A percentile compares a stretch with the other conserved stretches of the same genome.
Conservation (phyloP, 2,888 invertebrate species). For the Stegophylla sp. region DNA sequence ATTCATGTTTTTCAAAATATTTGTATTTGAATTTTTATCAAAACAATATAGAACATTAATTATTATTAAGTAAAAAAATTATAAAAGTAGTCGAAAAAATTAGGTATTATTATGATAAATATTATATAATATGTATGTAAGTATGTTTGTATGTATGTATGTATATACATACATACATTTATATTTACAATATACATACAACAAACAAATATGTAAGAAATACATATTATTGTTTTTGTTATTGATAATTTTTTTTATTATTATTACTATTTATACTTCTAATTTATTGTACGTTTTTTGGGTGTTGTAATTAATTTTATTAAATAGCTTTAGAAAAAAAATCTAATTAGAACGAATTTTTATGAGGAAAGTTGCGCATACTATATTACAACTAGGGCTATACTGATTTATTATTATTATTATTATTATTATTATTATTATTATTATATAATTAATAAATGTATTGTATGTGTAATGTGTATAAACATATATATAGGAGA, state of each 20-base stretch:
- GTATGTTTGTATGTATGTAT: too few relatives aligned
- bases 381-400: slow-evolving; percentile 16
- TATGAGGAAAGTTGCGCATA: slow-evolving; percentile 21
- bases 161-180: not conserved
- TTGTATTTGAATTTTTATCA: slow-evolving; percentile 48
- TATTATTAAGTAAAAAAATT: slow-evolving; percentile 15
- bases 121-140: not conserved
- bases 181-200: not conserved
- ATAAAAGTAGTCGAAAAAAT: slow-evolving; percentile 28
- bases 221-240: slow-evolving; percentile 50
- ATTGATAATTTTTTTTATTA: slow-evolving; percentile 47
- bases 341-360: slow-evolving; percentile 16
- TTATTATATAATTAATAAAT: slow-evolving; percentile 33
- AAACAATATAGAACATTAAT: slow-evolving; percentile 14
- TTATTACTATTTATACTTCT: slow-evolving; percentile 45
- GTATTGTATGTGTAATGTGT: not conserved
- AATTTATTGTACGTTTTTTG: slow-evolving; percentile 52
- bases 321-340: slow-evolving; percentile 38
- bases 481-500: not conserved
- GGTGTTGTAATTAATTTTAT: slow-evolving; percentile 55
- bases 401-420: slow-evolving; percentile 27
- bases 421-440: slow-evolving; percentile 37
- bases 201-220: not conserved
- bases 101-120: slow-evolving; percentile 37
- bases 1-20: slow-evolving; percentile 46